phyloP scores from a whole-genome alignment of 2,113 vertebrate genomes.

The Tragelaphus imberbis region DNA sequence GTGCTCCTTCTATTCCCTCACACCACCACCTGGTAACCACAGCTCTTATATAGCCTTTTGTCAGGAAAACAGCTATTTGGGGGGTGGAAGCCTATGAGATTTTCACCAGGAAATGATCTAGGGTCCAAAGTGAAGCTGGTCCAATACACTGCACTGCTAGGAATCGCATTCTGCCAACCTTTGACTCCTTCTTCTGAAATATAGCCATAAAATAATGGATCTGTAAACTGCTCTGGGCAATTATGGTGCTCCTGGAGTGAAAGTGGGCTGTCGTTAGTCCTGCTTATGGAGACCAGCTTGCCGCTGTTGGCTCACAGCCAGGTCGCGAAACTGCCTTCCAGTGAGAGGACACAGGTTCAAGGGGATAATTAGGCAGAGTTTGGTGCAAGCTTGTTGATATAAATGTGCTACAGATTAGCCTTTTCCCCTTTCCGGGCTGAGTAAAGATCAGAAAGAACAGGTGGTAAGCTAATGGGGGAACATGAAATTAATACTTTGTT shows the following conservation, averaged over 20 bases:
- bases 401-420: conserved; percentile 95
- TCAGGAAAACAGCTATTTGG: conserved; percentile 35
- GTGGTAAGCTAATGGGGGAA: conserved; percentile 93
- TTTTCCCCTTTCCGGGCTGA: conserved; percentile 83
- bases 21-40: background rate
- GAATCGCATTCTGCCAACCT: conserved; percentile 80
- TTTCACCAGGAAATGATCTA: conserved; percentile 77
- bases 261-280: conserved; percentile 89
- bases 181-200: conserved; percentile 83
- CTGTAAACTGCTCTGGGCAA: conserved; percentile 87
- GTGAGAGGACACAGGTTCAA: conserved; percentile 84
- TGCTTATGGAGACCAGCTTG: conserved; percentile 90
- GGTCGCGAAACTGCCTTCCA: conserved; percentile 81
- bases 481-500: conserved; percentile 92
- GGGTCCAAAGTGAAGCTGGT: conserved; percentile 72
- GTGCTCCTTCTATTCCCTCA: background rate
- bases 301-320: conserved; percentile 86
- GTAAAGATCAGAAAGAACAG: conserved; percentile 96
- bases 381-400: conserved; percentile 95
- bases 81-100: background rate
- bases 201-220: conserved; percentile 84
- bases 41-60: background rate
- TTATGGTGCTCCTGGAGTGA: conserved; percentile 85
- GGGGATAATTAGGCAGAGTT: conserved; percentile 97
- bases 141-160: conserved; percentile 47